phyloP scores from a whole-genome alignment of 2,888 invertebrate species.

The Cosmorhoe ocellata region DNA sequence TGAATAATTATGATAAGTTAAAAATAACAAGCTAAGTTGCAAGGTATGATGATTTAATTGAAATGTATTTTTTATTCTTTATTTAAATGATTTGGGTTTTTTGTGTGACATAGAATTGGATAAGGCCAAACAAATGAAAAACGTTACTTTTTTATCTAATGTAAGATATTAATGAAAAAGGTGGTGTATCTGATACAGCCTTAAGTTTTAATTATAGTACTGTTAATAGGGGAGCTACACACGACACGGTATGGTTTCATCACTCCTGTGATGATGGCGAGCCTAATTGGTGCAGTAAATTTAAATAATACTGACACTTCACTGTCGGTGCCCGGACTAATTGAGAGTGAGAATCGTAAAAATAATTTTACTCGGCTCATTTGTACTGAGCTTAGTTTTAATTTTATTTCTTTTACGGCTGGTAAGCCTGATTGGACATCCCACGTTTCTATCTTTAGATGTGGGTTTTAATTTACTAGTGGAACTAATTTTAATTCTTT shows the following conservation, averaged over 20 bases:
- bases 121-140: no score
- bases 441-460: conserved; percentile 48
- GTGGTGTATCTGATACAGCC: no score
- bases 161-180: no score
- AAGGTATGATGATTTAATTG: no score
- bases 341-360: conserved; percentile 81
- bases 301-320: conserved; percentile 80
- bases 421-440: conserved; percentile 66
- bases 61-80: no score
- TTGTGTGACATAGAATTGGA: no score
- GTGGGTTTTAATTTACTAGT: conserved; percentile 64
- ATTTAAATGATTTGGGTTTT: no score
- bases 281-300: conserved; percentile 81
- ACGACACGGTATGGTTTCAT: conserved; percentile 72
- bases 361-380: conserved; percentile 80
- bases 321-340: conserved; percentile 74
- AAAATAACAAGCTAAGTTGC: no score
- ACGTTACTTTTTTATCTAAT: no score
- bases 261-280: conserved; percentile 73
- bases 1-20: no score
- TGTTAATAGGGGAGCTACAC: conserved; percentile 76
- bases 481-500: conserved; percentile 51
- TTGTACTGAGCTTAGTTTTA: conserved; percentile 73
- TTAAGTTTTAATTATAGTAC: conserved; percentile 76
- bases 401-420: conserved; percentile 71